These are phyloP conservation scores for Parnassius smintheus DNA, from an alignment of 2,888 invertebrate genomes.

Conservation along the genomic window DNA sequence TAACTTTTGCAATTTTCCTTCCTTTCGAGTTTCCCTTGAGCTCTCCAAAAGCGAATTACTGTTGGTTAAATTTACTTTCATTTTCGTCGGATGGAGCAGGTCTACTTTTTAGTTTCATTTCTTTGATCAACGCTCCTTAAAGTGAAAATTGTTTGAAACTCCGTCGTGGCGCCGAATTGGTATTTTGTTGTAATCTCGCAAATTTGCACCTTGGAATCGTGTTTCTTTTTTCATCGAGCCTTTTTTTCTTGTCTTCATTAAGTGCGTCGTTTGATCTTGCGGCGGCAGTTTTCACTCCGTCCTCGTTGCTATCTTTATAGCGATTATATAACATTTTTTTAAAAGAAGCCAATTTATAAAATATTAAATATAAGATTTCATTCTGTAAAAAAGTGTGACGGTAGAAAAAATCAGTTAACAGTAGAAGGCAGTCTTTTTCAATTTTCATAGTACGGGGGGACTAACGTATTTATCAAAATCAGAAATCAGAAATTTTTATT, in stretches of 20 bases:
- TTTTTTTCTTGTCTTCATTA: slow-evolving; percentile 30
- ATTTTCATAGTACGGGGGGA: too few species aligned
- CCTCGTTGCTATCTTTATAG: slow-evolving; percentile 4
- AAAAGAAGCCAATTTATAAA: too few species aligned
- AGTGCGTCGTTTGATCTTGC: slow-evolving; percentile 33
- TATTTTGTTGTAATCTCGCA: slow-evolving; percentile 70
- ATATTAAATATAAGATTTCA: too few species aligned
- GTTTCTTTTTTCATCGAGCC: slow-evolving; percentile 28
- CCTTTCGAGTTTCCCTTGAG: slow-evolving; percentile 55
- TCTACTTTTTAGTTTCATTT: slow-evolving; percentile 77
- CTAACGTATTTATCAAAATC: too few species aligned
- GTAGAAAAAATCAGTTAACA: too few species aligned
- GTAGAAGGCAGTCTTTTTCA: too few species aligned
- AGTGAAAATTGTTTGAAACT: slow-evolving; percentile 76
- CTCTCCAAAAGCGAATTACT: slow-evolving; percentile 77
- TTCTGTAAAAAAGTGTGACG: too few species aligned
- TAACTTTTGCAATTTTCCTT: slow-evolving; percentile 79
- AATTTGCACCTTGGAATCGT: slow-evolving; percentile 65
- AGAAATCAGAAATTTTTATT: too few species aligned
- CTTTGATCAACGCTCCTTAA: slow-evolving; percentile 74
- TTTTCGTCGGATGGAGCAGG: slow-evolving; percentile 56
- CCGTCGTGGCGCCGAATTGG: slow-evolving; percentile 60
- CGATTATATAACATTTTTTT: neutral
- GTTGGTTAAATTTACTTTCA: slow-evolving; percentile 77
- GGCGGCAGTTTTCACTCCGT: slow-evolving; percentile 23